Percentiles rank a stretch among this genome's conserved stretches.
phyloP scores from a whole-genome alignment of 2,797 vertebrate species.

The Pangasius larnaudii region DNA sequence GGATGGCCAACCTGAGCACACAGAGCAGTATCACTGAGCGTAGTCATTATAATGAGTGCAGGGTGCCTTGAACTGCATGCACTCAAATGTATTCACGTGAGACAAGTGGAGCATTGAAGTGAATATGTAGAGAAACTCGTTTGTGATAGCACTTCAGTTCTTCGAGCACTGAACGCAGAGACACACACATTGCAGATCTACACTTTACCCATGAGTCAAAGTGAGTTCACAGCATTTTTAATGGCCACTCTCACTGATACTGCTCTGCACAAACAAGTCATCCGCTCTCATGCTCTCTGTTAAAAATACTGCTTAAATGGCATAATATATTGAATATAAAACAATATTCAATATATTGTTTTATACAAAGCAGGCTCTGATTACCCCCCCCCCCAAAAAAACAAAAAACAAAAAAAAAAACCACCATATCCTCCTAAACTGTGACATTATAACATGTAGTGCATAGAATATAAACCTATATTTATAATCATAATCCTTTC shows the following conservation, averaged over 20 bases:
- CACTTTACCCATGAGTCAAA: not conserved
- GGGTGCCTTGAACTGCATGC: not conserved
- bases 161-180: not conserved
- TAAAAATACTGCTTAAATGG: not conserved
- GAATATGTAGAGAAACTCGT: not conserved
- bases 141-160: not conserved
- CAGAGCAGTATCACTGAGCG: not conserved
- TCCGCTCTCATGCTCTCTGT: not conserved
- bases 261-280: not conserved
- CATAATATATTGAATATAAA: not conserved
- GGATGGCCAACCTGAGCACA: not conserved
- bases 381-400: not conserved
- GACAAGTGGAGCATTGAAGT: not conserved
- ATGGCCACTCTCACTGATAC: not conserved
- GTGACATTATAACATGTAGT: not conserved
- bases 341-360: too few relatives aligned
- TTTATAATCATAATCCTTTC: not conserved
- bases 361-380: not conserved
- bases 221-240: constrained; percentile 2
- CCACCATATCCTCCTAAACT: not conserved
- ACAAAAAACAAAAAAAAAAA: too few relatives aligned
- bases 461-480: not conserved
- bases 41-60: not conserved
- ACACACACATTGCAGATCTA: not conserved
- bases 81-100: not conserved